These are phyloP conservation scores for Sibirionetta formosa DNA, from an alignment of 2,797 vertebrate genomes.

Conservation along the genomic window DNA sequence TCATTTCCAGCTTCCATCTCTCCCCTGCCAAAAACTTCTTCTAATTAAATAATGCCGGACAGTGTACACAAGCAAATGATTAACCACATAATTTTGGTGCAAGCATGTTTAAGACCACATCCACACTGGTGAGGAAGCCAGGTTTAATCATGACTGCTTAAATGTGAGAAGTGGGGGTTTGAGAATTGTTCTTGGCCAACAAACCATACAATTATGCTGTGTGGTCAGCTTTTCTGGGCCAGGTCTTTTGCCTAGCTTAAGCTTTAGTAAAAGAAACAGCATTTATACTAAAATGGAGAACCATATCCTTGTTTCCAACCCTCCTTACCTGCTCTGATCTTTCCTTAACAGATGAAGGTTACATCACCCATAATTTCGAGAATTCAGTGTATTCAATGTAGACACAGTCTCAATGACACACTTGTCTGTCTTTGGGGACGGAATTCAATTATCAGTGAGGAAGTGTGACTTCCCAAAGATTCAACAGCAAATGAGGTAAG, in stretches of 20 bases:
- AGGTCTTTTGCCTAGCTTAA: not conserved
- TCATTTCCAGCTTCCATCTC: not conserved
- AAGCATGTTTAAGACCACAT: not conserved
- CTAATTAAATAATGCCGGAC: not conserved
- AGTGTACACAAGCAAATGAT: not conserved
- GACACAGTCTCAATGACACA: not conserved
- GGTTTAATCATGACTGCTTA: conserved; percentile 7
- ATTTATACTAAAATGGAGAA: not conserved
- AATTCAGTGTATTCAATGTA: not conserved
- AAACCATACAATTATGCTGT: not conserved
- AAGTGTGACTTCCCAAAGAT: not conserved
- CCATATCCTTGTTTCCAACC: not conserved
- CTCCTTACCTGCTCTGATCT: not conserved
- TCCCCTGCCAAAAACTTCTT: not conserved
- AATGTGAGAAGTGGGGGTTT: not conserved
- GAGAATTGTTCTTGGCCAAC: not conserved
- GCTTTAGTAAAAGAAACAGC: not conserved
- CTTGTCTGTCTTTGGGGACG: not conserved
- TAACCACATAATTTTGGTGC: not conserved
- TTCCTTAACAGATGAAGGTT: not conserved
- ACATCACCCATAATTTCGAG: not conserved
- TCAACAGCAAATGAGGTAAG: not conserved
- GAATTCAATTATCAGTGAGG: not conserved
- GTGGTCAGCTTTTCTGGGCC: not conserved
- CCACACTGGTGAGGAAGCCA: not conserved